Evolutionary conservation across 1,140 invertebrate species (phyloP), one percentile per base, ranked within the genome.

Genomic region (Brachionus asplanchnoidis): DNA sequence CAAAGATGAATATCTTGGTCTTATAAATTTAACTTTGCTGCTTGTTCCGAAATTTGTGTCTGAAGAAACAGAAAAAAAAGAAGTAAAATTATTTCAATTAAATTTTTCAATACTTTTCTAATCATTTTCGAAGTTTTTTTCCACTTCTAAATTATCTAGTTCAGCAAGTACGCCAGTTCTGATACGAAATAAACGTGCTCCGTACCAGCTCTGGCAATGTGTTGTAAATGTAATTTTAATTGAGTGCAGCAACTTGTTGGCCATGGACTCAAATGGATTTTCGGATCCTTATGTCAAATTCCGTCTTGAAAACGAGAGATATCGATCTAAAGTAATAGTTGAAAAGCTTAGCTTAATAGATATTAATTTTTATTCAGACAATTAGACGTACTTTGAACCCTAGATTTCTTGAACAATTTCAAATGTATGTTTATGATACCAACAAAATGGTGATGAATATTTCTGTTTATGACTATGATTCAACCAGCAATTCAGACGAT

Each of bases 201-300:
- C 95, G 93, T 23, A 65, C n/a, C 95, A 97, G 90, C 95, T 96
- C 89, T 97, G 95, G 95, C 95, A 94, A 88, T 95, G 94, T 1
- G 95, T 97, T 65, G 95, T 99, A 5, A 98, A 95, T 20, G 95
- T 99, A 86, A 94, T 98, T 2, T 91, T 99, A 84, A 94, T 99
- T 6, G 96, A 99, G 90, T 97, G 95, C 4, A 95, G 94, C 90
- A 94, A 96, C 88, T 92, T 98, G 8, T 86, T 90, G 12, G 92
- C 94, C 7, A 95, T 95, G 92, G 94, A 97, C 88, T 92, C 95
- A 86, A 96, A 97, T 88, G 94, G 95, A 73, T 94, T 94, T 44
- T 95, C 94, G 86, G 96, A 99, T 90, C 95, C 95, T 68, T 98
- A 97, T 88, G 95, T 97, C 87, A 98, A 97, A 90, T 98, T 99